Conservation (phyloP, 1,140 invertebrate species). For the Physella acuta region DNA sequence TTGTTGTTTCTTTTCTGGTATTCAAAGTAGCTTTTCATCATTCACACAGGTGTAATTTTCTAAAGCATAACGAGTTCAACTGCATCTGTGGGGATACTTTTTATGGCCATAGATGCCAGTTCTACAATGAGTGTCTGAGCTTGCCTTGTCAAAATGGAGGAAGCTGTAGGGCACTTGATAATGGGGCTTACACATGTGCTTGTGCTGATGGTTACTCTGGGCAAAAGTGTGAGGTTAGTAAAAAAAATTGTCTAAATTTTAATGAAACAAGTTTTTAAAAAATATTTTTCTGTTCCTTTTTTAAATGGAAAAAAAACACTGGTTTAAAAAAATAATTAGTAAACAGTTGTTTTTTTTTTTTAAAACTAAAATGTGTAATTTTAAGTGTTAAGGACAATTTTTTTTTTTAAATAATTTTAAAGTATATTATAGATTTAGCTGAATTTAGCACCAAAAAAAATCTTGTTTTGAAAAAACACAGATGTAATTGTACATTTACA, state of each 20-base stretch:
- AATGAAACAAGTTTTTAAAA: no score
- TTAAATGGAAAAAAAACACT: no score
- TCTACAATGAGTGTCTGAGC: conserved; percentile 50
- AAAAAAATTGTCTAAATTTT: no score
- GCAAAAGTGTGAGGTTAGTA: conserved; percentile 28
- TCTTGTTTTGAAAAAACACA: no score
- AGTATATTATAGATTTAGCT: not conserved
- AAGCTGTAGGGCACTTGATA: conserved; percentile 66
- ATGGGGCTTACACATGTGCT: conserved; percentile 36
- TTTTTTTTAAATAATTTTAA: not conserved
- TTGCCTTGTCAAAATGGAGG: conserved; percentile 88
- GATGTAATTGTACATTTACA: no score
- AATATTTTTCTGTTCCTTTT: no score
- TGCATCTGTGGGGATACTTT: conserved; percentile 54
- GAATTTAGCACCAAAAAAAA: no score
- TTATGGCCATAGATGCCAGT: conserved; percentile 54
- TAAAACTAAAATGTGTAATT: not conserved
- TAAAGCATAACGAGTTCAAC: conserved; percentile 35
- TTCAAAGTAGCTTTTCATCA: conserved; percentile 3
- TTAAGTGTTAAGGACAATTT: not conserved
- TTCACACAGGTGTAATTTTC: conserved; percentile 24
- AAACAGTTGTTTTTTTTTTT: not conserved
- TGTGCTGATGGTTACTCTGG: conserved; percentile 78
- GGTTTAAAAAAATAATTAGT: not conserved
- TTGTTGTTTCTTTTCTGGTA: not conserved